Base-by-base conservation (phyloP, 2,888 invertebrate genomes). In the Drosophila rubida region DNA sequence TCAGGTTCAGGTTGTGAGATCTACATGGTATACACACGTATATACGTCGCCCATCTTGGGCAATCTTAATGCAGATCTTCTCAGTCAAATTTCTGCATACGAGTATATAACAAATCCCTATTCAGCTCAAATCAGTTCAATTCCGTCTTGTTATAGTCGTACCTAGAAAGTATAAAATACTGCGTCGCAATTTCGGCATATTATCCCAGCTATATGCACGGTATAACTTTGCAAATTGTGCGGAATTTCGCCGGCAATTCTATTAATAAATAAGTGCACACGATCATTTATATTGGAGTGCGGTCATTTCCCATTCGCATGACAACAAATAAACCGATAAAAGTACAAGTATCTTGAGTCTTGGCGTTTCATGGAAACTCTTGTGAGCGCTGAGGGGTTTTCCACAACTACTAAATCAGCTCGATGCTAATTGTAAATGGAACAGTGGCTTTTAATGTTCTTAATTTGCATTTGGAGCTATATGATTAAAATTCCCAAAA, bases 151-250 rank as follows among this genome's bases (percentile, higher is more conserved):
- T 37, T 37, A 37, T 37, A 37, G 35, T 37, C 13, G 13, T 14
- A 37, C 35, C 35, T 79, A 37, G 58, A 49, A 54, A 49, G 16
- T 49, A 35, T 35, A 50, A 53, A 57, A n/a, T 16, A 37, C 27
- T 66, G 41, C 72, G 66, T 42, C 79, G 80, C 65, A 78, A 63
- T 77, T 73, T 63, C 30, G n/a, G 19, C 39, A 9, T n/a, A 58
- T 65, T 55, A 55, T 58, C 59, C 25, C 23, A 7, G 6, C 4
- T 70, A 22, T 9, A 27, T 16, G 22, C 13, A 49, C 19, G 16
- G n/a, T 19, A 27, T 9, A 16, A 37, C 14, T 25, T 25, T 6
- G 8, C 30, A 35, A 8, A 41, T 32, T 42, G 57, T 32, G 19
- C 7, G 19, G n/a, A 37, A 50, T 42, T 58, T 19, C 45, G 23